Evolutionary conservation across 30 jellyfish, hydroid and myxozoan genomes (phyloP).

Genomic region (Clytia hemisphaerica): DNA sequence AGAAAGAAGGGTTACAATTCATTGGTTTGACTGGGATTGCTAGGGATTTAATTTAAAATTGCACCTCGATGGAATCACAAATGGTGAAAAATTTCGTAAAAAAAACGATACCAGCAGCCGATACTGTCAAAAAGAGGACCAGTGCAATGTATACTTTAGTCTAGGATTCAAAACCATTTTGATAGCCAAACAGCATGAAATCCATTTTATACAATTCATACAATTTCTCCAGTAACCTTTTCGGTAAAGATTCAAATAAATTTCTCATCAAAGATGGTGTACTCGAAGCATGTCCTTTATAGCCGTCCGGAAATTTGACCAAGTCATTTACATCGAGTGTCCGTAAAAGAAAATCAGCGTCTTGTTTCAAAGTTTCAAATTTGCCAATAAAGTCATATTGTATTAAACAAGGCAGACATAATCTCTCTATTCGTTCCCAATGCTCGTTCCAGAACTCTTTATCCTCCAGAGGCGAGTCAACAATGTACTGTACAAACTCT

Average conservation of each 20-base stretch:
- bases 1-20: too few relatives aligned
- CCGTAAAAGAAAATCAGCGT: conserved; percentile 76
- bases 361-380: conserved; percentile 75
- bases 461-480: conserved; percentile 89
- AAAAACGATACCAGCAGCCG: too few relatives aligned
- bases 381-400: conserved; percentile 92
- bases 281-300: conserved; percentile 49
- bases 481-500: conserved; percentile 74
- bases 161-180: too few relatives aligned
- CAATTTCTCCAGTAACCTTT: conserved; percentile 48
- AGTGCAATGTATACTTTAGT: too few relatives aligned
- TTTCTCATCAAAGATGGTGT: conserved; percentile 63
- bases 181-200: conserved; percentile 76
- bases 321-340: conserved; percentile 62
- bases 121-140: too few relatives aligned
- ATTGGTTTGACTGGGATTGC: too few relatives aligned
- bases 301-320: conserved; percentile 60
- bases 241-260: conserved; percentile 34
- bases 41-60: too few relatives aligned
- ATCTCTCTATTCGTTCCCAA: conserved; percentile 94
- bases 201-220: conserved; percentile 52
- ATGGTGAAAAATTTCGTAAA: too few relatives aligned
- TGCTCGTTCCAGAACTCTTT: conserved; percentile 75
- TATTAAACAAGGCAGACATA: conserved; percentile 84
- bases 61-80: too few relatives aligned